Percentiles rank a stretch among this genome's conserved stretches.
phyloP scores from a whole-genome alignment of 2,888 invertebrate species.

The Amblyjoppa fuscipennis region DNA sequence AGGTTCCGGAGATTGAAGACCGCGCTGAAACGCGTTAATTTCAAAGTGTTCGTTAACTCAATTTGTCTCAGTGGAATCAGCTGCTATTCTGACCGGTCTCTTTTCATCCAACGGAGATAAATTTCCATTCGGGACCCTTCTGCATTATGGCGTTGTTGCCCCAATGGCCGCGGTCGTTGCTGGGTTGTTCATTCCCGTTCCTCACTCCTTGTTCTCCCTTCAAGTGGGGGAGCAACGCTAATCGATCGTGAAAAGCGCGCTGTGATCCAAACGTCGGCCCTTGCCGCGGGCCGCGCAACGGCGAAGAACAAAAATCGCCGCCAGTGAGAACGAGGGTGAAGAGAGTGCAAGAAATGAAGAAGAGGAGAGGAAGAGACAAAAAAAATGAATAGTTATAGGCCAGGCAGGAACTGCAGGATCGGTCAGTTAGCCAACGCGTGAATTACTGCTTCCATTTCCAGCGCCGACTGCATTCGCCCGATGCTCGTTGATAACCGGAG shows the following conservation, averaged over 20 bases:
- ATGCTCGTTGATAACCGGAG: slow-evolving; percentile 35
- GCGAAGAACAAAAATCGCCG: slow-evolving; percentile 53
- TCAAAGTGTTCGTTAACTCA: not conserved
- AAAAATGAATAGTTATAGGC: slow-evolving; percentile 49
- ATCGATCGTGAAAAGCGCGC: slow-evolving; percentile 60
- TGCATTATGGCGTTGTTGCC: slow-evolving; percentile 20
- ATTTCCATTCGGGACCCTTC: slow-evolving; percentile 23
- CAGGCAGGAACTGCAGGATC: slow-evolving; percentile 40
- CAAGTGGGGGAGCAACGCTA: slow-evolving; percentile 42
- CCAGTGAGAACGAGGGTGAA: slow-evolving; percentile 33
- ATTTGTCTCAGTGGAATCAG: not conserved
- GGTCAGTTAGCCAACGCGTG: slow-evolving; percentile 55
- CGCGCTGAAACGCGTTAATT: not conserved
- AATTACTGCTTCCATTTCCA: slow-evolving; percentile 57
- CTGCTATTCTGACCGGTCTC: not conserved
- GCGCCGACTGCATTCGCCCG: slow-evolving; percentile 27
- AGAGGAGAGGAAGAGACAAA: slow-evolving; percentile 19
- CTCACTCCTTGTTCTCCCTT: slow-evolving; percentile 8
- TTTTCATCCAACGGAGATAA: not conserved
- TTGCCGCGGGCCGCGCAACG: slow-evolving; percentile 31
- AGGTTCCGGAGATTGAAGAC: not conserved
- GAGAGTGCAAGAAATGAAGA: slow-evolving; percentile 23
- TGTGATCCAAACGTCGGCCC: slow-evolving; percentile 53
- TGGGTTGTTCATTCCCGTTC: slow-evolving; percentile 17
- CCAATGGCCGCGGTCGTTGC: slow-evolving; percentile 35